Conservation (phyloP, 2,888 invertebrate genomes). For the Folsomia manolachei region DNA sequence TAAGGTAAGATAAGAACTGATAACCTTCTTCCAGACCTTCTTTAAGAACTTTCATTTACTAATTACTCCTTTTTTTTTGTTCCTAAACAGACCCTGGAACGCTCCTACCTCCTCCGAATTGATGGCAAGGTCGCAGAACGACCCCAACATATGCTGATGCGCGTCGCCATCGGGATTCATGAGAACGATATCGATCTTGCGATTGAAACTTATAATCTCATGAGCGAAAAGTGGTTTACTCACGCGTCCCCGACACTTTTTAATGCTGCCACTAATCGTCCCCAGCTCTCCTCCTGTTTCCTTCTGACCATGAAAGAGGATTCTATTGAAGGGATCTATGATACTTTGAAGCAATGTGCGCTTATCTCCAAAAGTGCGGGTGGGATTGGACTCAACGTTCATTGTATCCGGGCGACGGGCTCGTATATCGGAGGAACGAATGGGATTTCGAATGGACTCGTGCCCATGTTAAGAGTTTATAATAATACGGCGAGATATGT, state of each 20-base stretch:
- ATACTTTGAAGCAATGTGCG: constrained; percentile 87
- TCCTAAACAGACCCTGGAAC: constrained; percentile 89
- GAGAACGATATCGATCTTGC: constrained; percentile 86
- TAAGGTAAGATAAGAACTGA: constrained; percentile 61
- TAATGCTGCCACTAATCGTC: constrained; percentile 84
- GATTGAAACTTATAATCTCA: constrained; percentile 90
- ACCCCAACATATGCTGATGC: constrained; percentile 98
- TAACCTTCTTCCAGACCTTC: too few relatives aligned
- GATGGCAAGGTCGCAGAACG: constrained; percentile 89
- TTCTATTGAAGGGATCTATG: constrained; percentile 92
- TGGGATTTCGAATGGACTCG: constrained; percentile 89
- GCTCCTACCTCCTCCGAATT: constrained; percentile 89
- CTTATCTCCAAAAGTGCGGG: constrained; percentile 95
- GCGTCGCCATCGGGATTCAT: constrained; percentile 95
- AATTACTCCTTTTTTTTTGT: neutral
- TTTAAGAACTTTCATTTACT: neutral
- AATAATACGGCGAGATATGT: constrained; percentile 96
- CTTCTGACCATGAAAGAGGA: constrained; percentile 90
- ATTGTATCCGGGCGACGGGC: constrained; percentile 89
- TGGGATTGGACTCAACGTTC: constrained; percentile 94
- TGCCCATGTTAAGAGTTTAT: constrained; percentile 92
- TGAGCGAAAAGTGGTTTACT: constrained; percentile 94
- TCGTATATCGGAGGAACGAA: constrained; percentile 90
- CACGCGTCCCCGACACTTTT: constrained; percentile 98
- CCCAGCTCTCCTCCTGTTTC: constrained; percentile 93